A percentile compares a stretch with the other conserved stretches of the same genome.
These are phyloP conservation scores for Pungitius pungitius DNA, from an alignment of 2,113 vertebrate genomes.

Conservation along the genomic window DNA sequence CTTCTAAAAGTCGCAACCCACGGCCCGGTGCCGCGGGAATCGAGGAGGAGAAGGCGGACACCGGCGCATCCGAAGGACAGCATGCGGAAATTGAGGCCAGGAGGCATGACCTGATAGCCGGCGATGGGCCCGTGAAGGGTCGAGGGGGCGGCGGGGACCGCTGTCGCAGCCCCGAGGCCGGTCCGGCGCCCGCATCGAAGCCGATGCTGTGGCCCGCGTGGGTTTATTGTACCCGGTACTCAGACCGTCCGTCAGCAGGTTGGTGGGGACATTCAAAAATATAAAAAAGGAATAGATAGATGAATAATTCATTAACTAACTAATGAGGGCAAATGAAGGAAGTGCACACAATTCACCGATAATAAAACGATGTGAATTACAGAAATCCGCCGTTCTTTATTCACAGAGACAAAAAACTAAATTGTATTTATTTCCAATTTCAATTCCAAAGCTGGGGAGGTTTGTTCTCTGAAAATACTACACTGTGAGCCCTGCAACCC, in stretches of 20 bases:
- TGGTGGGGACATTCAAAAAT: constrained; percentile 70
- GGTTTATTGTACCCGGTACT: constrained; percentile 98
- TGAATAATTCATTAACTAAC: neutral
- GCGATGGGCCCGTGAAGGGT: constrained; percentile 76
- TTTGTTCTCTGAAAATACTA: neutral
- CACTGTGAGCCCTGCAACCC: neutral
- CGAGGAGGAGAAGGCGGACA: constrained; percentile 68
- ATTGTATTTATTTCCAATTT: neutral
- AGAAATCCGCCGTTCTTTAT: neutral
- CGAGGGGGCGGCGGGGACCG: constrained; percentile 77
- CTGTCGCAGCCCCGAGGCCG: constrained; percentile 86
- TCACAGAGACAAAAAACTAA: neutral
- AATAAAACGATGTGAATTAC: neutral
- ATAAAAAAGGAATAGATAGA: too few relatives aligned
- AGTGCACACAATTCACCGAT: neutral
- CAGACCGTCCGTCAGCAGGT: constrained; percentile 97
- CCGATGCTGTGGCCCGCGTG: constrained; percentile 96
- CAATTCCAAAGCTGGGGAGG: neutral
- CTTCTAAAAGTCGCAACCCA: constrained; percentile 54
- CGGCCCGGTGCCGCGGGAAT: constrained; percentile 53
- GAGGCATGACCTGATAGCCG: constrained; percentile 69
- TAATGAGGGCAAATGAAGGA: neutral
- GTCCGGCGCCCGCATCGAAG: constrained; percentile 76
- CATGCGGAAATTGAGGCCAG: constrained; percentile 70
- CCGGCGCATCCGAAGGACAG: constrained; percentile 66